phyloP scores from a whole-genome alignment of 2,797 vertebrate species.

The Myripristis jacobus region DNA sequence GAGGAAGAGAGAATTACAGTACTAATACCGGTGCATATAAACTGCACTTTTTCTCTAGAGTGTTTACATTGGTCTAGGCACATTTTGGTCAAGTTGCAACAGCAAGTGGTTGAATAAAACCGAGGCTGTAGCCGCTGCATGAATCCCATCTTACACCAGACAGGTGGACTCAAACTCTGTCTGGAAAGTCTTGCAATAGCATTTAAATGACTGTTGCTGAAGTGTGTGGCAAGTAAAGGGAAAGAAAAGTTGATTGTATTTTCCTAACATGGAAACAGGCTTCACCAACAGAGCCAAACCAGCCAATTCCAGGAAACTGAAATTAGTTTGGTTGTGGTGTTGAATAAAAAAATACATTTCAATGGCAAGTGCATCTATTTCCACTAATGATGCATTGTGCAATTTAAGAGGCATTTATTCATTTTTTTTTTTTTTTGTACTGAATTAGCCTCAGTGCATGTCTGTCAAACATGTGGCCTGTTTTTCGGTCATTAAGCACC shows the following conservation, averaged over 20 bases:
- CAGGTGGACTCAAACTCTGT: constrained; percentile 79
- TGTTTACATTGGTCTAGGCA: constrained; percentile 72
- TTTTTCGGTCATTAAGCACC: constrained; percentile 14
- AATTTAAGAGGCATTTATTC: constrained; percentile 2
- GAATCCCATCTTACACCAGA: constrained; percentile 64
- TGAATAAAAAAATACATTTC: constrained; percentile 24
- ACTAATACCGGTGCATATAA: constrained; percentile 71
- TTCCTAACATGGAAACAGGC: constrained; percentile 51
- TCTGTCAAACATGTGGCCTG: neutral
- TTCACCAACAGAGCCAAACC: constrained; percentile 47
- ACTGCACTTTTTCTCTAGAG: constrained; percentile 43
- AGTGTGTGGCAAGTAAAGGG: constrained; percentile 52
- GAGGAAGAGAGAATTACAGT: constrained; percentile 68
- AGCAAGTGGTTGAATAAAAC: constrained; percentile 72
- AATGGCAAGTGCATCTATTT: constrained; percentile 29
- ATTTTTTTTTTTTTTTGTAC: no score
- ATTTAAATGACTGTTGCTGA: constrained; percentile 58
- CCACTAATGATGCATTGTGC: constrained; percentile 18
- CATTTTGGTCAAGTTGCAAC: constrained; percentile 74
- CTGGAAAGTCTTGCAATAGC: constrained; percentile 70
- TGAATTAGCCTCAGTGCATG: no score
- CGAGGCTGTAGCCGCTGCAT: constrained; percentile 64
- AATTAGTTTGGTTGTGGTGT: constrained; percentile 33
- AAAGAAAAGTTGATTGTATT: constrained; percentile 57
- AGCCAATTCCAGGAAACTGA: constrained; percentile 37